Percentiles rank a stretch among this genome's conserved stretches.
These are phyloP conservation scores for Peromyscus attwateri DNA, from an alignment of 2,797 vertebrate species.

Conservation along the genomic window DNA sequence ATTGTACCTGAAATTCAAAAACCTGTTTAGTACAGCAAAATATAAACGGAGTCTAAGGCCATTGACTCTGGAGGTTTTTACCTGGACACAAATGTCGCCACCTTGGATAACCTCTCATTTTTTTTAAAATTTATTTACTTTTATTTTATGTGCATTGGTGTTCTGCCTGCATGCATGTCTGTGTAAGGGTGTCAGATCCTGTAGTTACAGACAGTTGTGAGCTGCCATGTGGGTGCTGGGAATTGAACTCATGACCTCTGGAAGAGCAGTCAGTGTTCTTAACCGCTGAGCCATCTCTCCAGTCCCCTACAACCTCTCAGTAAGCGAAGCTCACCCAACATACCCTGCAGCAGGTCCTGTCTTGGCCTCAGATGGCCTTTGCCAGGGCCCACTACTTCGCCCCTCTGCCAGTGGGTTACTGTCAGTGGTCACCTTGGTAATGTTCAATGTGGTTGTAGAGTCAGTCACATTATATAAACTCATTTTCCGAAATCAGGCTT, in stretches of 20 bases:
- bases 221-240: too few relatives aligned
- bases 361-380: rapidly evolving
- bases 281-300: too few relatives aligned
- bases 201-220: too few relatives aligned
- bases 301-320: rapidly evolving
- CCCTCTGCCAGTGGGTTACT: rapidly evolving
- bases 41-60: rapidly evolving
- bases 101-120: rapidly evolving
- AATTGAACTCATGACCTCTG: too few relatives aligned
- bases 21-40: rapidly evolving
- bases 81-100: rapidly evolving
- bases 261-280: too few relatives aligned
- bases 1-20: conserved; percentile 89
- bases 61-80: rapidly evolving
- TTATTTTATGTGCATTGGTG: too few relatives aligned
- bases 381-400: too few relatives aligned
- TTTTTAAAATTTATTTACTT: too few relatives aligned
- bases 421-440: rapidly evolving
- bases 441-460: rapidly evolving
- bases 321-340: background rate
- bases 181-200: too few relatives aligned
- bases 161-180: too few relatives aligned
- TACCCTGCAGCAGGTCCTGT: rapidly evolving
- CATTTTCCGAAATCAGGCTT: background rate
- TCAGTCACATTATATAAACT: rapidly evolving